Evolutionary conservation across 2,797 vertebrate species (phyloP).

Genomic region (Tapirus indicus): DNA sequence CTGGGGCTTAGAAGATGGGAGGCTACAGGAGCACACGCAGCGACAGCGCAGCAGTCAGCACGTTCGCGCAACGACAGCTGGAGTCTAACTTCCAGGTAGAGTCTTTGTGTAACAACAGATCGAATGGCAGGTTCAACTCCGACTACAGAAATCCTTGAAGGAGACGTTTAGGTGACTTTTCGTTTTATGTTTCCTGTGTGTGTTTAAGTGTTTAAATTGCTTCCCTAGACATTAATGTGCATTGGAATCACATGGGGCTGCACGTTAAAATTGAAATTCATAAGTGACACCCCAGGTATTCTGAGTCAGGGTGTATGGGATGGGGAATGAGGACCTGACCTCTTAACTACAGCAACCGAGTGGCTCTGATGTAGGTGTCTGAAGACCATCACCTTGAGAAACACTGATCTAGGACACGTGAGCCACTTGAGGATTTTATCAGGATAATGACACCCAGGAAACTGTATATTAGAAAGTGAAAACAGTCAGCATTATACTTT

Average conservation of each 20-base stretch:
- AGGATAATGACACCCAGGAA: background rate
- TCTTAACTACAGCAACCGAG: background rate
- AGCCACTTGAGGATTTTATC: background rate
- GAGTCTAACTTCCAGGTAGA: background rate
- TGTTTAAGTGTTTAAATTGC: background rate
- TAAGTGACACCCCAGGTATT: too few species aligned
- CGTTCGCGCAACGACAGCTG: fast-evolving
- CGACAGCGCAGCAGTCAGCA: fast-evolving
- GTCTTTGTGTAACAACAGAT: background rate
- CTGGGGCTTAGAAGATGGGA: background rate
- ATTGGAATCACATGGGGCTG: background rate
- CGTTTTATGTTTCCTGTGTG: background rate
- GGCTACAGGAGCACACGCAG: fast-evolving
- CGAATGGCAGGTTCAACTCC: too few species aligned
- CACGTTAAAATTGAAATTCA: background rate
- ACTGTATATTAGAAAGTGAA: background rate
- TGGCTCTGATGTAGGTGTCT: background rate
- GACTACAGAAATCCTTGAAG: background rate
- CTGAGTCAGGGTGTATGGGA: background rate
- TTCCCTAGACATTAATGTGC: background rate
- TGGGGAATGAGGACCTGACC: background rate
- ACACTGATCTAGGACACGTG: background rate
- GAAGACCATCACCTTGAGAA: background rate
- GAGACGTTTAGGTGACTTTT: background rate
- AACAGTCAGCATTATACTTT: background rate